These are phyloP conservation scores for Sebastes goodei DNA, from an alignment of 2,797 vertebrate genomes.

Conservation along the genomic window DNA sequence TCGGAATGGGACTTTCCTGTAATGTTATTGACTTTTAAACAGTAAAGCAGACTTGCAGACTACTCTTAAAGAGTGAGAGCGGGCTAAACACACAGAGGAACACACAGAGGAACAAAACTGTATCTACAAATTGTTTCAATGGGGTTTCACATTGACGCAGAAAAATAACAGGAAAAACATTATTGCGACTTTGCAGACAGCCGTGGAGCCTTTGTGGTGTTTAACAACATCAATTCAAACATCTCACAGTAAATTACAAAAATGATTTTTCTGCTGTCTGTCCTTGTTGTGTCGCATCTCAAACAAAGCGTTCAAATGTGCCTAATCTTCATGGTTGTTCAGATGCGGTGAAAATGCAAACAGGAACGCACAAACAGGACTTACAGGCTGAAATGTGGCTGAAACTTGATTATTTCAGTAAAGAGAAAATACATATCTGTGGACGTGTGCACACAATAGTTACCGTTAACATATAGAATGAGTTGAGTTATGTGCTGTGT, in stretches of 20 bases:
- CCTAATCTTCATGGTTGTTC: conserved; percentile 18
- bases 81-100: background rate
- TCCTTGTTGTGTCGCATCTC: background rate
- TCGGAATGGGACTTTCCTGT: background rate
- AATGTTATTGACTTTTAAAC: conserved; percentile 16
- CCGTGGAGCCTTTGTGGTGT: background rate
- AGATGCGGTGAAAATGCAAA: background rate
- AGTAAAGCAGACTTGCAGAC: background rate
- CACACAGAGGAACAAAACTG: background rate
- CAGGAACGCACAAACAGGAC: background rate
- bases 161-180: background rate
- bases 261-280: background rate
- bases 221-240: conserved; percentile 26
- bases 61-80: background rate
- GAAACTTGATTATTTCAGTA: background rate
- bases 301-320: conserved; percentile 35
- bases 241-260: conserved; percentile 13
- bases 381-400: background rate
- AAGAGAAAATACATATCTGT: background rate
- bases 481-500: background rate
- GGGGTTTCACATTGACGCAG: background rate
- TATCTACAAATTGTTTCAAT: conserved; percentile 12
- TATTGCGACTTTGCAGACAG: conserved; percentile 8
- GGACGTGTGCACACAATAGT: background rate
- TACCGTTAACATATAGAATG: background rate